Base-by-base conservation (phyloP, 2,797 vertebrate genomes). In the Gallinago stenura region DNA sequence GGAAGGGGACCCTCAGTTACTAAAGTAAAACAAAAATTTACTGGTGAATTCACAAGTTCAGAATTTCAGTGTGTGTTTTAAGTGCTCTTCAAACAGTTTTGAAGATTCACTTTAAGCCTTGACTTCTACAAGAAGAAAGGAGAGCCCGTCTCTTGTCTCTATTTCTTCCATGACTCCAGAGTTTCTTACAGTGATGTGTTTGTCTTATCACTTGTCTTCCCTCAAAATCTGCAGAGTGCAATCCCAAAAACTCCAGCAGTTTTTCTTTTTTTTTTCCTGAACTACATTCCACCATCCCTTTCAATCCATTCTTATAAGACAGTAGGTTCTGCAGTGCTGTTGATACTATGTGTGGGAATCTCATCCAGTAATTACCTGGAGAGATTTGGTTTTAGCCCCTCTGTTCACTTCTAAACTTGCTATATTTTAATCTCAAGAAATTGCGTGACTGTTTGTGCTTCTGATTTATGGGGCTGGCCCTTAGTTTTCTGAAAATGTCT, bases 61-160 rank as follows among this genome's bases (percentile, higher is more conserved):
- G 53, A 66, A 61, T 72, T 90, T 78, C 57, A 51, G 18, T 0
- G 0, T 10, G 3, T 7, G 2, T 45, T 66, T 4, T 5, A 48
- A 84, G 7, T 19, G 12, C 17, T 85, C 58, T 70, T 87, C 66
- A 71, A 35, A 50, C 7, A 53, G n/a, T 16, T 16, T 75, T 20
- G 18, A n/a, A 20, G 31, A 39, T 68, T 12, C 22, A 15, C 20
- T 70, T 73, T 37, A 89, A 65, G 24, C 16, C 11, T 39, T 39
- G 24, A 43, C 16, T 77, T 35, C 1, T 5, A n/a, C 18, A 41
- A 12, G 50, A 48, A 64, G 14, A 72, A 58, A 33, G 10, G 11
- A 25, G 1, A 56, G 3, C 12, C 16, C 5, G 0, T 50, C 33
- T 62, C 48, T 78, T 60, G 31, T 46, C 19, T 9, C 1, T 17